Evolutionary conservation across 2,113 vertebrate genomes (phyloP).

Genomic region (Hepsetus odoe): DNA sequence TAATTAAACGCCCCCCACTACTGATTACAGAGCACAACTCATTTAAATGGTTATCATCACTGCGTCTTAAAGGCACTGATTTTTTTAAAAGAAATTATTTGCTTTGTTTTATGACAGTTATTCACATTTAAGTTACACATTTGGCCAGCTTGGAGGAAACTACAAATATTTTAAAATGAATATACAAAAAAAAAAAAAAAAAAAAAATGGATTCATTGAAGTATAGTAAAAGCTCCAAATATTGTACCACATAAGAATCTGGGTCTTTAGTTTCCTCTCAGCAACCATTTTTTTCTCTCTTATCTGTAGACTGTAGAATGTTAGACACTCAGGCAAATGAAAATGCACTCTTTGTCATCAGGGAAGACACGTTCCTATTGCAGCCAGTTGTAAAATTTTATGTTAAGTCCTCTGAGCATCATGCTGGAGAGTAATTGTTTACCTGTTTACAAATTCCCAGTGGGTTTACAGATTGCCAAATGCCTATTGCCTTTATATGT

Average conservation of each 20-base stretch:
- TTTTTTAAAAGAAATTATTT: background rate
- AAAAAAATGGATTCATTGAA: background rate
- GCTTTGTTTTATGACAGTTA: background rate
- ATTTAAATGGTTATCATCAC: background rate
- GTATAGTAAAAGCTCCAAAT: background rate
- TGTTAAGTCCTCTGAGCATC: constrained; percentile 37
- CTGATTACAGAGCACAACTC: background rate
- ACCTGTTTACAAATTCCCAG: constrained; percentile 48
- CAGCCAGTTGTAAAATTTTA: constrained; percentile 42
- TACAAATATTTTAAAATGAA: constrained; percentile 1
- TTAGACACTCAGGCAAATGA: constrained; percentile 52
- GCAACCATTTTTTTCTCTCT: background rate
- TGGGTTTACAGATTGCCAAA: constrained; percentile 45
- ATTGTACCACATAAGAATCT: background rate
- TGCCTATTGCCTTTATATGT: constrained; percentile 46
- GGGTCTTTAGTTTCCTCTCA: background rate
- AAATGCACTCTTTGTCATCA: constrained; percentile 34
- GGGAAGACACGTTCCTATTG: constrained; percentile 47
- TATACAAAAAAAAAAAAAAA: background rate
- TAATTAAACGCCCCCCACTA: constrained; percentile 1
- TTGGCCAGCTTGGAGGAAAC: background rate
- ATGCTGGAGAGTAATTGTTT: constrained; percentile 48
- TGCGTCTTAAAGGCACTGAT: background rate
- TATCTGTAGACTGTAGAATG: constrained; percentile 32
- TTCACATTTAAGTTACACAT: constrained; percentile 9